Conservation (phyloP, 2,113 vertebrate genomes). For the Acinonyx jubatus region DNA sequence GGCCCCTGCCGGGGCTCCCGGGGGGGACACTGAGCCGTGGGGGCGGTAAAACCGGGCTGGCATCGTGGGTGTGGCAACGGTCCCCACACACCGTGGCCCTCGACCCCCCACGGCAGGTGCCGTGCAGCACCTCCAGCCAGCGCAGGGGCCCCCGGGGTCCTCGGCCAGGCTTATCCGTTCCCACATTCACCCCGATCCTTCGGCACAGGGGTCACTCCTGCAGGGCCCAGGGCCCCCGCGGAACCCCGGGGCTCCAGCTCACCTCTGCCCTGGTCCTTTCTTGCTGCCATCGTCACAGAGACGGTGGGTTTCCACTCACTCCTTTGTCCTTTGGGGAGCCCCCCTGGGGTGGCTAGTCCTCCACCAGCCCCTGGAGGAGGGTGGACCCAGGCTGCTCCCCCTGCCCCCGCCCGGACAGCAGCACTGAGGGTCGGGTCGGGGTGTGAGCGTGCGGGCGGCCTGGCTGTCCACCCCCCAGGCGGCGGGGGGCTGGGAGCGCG, state of each 20-base stretch:
- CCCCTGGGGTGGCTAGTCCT: background rate
- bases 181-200: accelerated
- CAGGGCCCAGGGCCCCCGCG: background rate
- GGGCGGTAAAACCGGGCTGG: accelerated
- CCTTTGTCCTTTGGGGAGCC: background rate
- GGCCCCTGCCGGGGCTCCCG: background rate
- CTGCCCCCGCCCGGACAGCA: background rate
- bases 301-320: accelerated
- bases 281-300: accelerated
- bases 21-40: accelerated
- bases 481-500: accelerated
- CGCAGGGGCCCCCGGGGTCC: accelerated
- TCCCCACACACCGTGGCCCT: background rate
- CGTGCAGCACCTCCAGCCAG: accelerated
- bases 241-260: background rate
- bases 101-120: accelerated
- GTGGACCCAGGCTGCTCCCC: background rate
- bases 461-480: background rate
- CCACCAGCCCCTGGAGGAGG: background rate
- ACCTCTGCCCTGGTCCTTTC: background rate
- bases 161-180: accelerated
- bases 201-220: background rate
- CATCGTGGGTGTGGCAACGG: accelerated
- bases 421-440: accelerated
- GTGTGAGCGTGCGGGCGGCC: accelerated